Evolutionary conservation across 1,140 invertebrate species (phyloP).

Genomic region (Paralvinella palmiformis): DNA sequence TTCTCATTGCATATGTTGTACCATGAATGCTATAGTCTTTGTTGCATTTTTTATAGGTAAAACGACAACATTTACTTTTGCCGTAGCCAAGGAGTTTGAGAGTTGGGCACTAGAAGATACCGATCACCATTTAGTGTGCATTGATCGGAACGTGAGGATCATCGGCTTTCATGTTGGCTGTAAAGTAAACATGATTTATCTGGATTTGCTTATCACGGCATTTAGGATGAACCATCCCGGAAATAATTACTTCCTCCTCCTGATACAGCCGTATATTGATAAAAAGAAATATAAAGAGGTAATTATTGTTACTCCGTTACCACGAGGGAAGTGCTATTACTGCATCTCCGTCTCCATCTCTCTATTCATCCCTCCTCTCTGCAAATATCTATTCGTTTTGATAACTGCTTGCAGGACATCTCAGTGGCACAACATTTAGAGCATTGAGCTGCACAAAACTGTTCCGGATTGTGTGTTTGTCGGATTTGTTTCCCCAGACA

Average conservation of each 20-base stretch:
- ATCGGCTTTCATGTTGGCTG: background rate
- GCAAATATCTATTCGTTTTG: background rate
- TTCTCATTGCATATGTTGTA: constrained; percentile 12
- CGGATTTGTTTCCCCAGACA: background rate
- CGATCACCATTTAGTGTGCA: background rate
- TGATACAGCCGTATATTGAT: constrained; percentile 22
- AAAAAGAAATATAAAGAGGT: constrained; percentile 38
- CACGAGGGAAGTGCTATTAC: background rate
- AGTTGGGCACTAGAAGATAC: constrained; percentile 23
- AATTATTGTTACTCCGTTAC: constrained; percentile 9
- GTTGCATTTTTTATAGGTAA: constrained; percentile 33
- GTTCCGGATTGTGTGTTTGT: background rate
- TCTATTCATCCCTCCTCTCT: background rate
- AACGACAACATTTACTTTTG: constrained; percentile 30
- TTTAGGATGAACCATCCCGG: constrained; percentile 30
- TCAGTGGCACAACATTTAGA: background rate
- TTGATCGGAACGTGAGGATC: background rate
- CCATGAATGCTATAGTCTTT: constrained; percentile 28
- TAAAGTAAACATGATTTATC: constrained; percentile 26
- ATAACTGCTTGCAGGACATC: background rate
- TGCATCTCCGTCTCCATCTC: background rate
- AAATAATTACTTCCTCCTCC: constrained; percentile 33
- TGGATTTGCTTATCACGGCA: constrained; percentile 30
- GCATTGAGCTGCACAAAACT: background rate
- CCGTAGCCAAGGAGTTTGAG: constrained; percentile 36